Evolutionary conservation across 37 sponge, comb jelly and placozoan genomes (phyloP).

Genomic region (Hormiphora californensis): DNA sequence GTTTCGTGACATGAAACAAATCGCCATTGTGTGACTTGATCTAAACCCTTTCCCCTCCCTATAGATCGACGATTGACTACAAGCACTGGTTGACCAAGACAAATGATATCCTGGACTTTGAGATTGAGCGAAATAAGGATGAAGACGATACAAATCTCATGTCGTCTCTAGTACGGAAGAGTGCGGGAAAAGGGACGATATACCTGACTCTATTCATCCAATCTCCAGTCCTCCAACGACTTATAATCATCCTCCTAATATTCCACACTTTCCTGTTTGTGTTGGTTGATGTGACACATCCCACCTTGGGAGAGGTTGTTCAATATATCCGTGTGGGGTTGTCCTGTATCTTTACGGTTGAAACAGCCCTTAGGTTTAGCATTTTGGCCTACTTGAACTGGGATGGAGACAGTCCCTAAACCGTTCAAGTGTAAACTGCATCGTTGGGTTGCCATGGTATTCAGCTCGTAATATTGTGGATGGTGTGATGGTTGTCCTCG

Average conservation of each 20-base stretch:
- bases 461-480: background rate
- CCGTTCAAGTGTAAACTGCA: background rate
- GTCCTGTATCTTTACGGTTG: background rate
- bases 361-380: background rate
- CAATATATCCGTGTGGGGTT: background rate
- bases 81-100: background rate
- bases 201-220: slow-evolving; percentile 11
- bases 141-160: background rate
- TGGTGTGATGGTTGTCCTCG: background rate
- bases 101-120: background rate
- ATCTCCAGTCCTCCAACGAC: background rate
- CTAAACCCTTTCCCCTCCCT: background rate
- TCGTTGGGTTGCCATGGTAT: background rate
- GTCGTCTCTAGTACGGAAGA: background rate
- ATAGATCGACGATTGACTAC: background rate
- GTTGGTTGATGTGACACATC: background rate
- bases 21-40: too few species aligned
- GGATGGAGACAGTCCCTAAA: background rate
- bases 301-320: background rate
- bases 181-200: background rate
- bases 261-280: slow-evolving; percentile 8
- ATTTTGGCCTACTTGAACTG: background rate
- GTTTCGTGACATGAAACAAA: too few species aligned
- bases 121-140: background rate
- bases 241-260: background rate